Percentiles rank a stretch among this genome's conserved stretches.
Evolutionary conservation across 2,888 invertebrate species (phyloP).

Genomic region (Parapristionchus giblindavisi): DNA sequence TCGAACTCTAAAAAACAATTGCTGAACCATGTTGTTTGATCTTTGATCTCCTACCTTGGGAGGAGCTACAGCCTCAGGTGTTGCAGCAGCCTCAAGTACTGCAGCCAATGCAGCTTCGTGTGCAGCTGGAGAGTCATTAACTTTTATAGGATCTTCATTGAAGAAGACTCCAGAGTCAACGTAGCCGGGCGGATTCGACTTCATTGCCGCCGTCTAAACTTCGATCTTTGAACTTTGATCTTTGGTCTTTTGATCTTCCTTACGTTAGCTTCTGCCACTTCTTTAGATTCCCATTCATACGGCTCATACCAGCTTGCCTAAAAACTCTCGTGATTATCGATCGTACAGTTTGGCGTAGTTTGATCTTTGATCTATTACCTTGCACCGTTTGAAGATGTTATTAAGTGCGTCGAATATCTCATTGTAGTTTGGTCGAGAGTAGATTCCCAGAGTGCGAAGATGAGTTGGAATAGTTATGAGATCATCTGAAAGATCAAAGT

Average conservation of each 20-base stretch:
- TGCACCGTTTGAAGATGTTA: background rate
- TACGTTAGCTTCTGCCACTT: constrained; percentile 1
- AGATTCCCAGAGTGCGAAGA: constrained; percentile 42
- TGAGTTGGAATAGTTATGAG: constrained; percentile 40
- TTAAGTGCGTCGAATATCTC: constrained; percentile 35
- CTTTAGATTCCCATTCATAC: constrained; percentile 2
- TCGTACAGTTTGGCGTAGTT: background rate
- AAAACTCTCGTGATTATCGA: background rate
- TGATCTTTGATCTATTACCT: background rate
- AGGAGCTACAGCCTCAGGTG: too few species aligned
- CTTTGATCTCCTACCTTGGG: background rate
- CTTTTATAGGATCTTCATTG: background rate
- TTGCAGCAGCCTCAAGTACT: too few species aligned
- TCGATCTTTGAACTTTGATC: constrained; percentile 14
- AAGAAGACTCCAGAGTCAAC: background rate
- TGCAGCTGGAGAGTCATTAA: background rate
- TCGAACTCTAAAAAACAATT: too few species aligned
- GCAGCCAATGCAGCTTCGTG: background rate
- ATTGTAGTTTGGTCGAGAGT: constrained; percentile 46
- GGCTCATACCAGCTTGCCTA: constrained; percentile 7
- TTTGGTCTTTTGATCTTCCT: background rate
- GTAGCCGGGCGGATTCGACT: background rate
- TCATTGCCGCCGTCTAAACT: background rate
- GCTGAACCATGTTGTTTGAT: constrained; percentile 11
- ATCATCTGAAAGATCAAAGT: constrained; percentile 42